Evolutionary conservation across 2,888 invertebrate species (phyloP).

Genomic region (Anthrax anthrax): DNA sequence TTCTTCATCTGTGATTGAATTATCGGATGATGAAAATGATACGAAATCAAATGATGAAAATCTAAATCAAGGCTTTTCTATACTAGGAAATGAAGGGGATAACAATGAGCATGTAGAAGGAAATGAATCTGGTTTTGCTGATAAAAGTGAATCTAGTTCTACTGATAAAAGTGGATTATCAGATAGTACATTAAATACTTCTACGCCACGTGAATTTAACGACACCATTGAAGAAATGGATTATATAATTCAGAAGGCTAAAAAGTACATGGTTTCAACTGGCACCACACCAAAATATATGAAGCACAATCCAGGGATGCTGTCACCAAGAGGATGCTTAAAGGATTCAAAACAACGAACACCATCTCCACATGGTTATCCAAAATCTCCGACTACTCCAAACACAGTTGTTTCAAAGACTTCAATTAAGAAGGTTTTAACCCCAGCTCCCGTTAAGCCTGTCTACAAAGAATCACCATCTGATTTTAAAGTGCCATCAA

Average conservation of each 20-base stretch:
- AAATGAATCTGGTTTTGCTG: not conserved
- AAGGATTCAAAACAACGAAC: not conserved
- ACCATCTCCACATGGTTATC: slow-evolving; percentile 6
- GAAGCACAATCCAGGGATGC: not conserved
- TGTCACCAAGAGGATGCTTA: no score
- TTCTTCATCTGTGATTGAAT: no score
- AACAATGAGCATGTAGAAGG: not conserved
- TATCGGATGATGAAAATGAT: slow-evolving; percentile 16
- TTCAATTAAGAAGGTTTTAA: not conserved
- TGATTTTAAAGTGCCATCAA: slow-evolving; percentile 16
- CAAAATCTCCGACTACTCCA: not conserved
- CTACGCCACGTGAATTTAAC: slow-evolving; percentile 28
- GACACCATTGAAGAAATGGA: slow-evolving; percentile 36
- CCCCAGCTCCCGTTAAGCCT: no score
- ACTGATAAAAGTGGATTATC: not conserved
- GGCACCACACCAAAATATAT: not conserved
- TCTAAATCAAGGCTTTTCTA: slow-evolving; percentile 7
- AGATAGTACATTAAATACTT: slow-evolving; percentile 2
- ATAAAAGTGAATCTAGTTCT: not conserved
- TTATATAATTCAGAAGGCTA: slow-evolving; percentile 30
- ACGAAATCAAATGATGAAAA: slow-evolving; percentile 4
- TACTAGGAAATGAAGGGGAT: slow-evolving; percentile 1
- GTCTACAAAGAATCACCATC: slow-evolving; percentile 5
- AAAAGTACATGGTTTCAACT: slow-evolving; percentile 21
- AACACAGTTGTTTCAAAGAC: no score